These are phyloP conservation scores for Brenthis hecate DNA, from an alignment of 2,888 invertebrate genomes.

Conservation along the genomic window DNA sequence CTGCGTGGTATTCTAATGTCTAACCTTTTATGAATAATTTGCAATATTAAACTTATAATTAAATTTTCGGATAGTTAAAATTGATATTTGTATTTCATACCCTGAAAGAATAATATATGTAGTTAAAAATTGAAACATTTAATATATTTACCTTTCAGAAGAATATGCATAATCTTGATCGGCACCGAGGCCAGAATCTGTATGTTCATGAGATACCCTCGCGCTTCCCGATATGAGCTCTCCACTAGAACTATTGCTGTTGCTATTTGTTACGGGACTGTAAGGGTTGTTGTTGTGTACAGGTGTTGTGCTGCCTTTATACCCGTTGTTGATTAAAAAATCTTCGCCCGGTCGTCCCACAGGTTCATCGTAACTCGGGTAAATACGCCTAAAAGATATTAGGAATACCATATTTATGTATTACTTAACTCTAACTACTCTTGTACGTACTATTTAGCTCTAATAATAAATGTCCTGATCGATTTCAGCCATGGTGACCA, in stretches of 20 bases:
- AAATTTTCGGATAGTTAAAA: too few relatives aligned
- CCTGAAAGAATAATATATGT: neutral
- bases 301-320: slow-evolving; percentile 67
- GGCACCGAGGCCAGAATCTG: slow-evolving; percentile 89
- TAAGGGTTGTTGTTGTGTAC: slow-evolving; percentile 76
- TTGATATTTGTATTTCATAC: too few relatives aligned
- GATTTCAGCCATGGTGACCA: too few relatives aligned
- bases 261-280: slow-evolving; percentile 77
- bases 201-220: slow-evolving; percentile 88
- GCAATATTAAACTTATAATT: too few relatives aligned
- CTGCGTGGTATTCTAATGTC: too few relatives aligned
- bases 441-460: too few relatives aligned
- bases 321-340: slow-evolving; percentile 74
- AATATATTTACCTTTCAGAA: slow-evolving; percentile 82
- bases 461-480: too few relatives aligned
- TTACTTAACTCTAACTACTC: too few relatives aligned
- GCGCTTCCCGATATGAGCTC: slow-evolving; percentile 77
- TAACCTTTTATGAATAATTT: too few relatives aligned
- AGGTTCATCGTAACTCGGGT: slow-evolving; percentile 72
- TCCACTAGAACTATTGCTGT: slow-evolving; percentile 79
- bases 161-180: slow-evolving; percentile 89
- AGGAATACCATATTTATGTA: neutral
- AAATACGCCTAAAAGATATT: slow-evolving; percentile 62
- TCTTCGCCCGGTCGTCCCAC: slow-evolving; percentile 62
- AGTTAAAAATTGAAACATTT: neutral